These are phyloP conservation scores for Psittacula cyanocephala DNA, from an alignment of 2,113 vertebrate species.

Conservation along the genomic window DNA sequence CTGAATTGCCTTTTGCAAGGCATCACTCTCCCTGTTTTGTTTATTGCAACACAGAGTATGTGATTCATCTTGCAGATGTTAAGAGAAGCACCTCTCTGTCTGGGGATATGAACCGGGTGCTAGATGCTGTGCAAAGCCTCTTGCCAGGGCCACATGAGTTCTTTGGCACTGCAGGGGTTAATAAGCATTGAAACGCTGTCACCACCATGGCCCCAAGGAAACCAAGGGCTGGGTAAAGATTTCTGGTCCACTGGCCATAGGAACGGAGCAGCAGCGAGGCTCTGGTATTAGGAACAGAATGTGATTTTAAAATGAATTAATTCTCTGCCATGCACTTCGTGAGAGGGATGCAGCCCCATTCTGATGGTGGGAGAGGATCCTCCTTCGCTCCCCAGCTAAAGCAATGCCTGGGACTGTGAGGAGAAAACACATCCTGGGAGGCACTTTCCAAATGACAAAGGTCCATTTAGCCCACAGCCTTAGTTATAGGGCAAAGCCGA, in stretches of 20 bases:
- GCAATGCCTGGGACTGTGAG: background rate
- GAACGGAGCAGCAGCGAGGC: background rate
- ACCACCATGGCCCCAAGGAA: background rate
- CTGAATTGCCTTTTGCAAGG: background rate
- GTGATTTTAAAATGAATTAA: background rate
- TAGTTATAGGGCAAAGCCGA: background rate
- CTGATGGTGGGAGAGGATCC: background rate
- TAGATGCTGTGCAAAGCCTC: fast-evolving
- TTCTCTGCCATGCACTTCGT: background rate
- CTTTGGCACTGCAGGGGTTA: background rate
- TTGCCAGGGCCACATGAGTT: fast-evolving
- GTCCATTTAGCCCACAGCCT: background rate
- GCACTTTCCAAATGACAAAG: background rate
- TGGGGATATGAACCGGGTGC: fast-evolving
- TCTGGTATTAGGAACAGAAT: background rate
- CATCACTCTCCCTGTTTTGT: background rate
- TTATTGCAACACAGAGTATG: fast-evolving
- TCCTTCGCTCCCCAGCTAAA: background rate
- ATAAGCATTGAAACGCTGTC: background rate
- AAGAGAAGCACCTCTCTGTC: background rate
- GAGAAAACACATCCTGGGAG: background rate
- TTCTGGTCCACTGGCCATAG: background rate
- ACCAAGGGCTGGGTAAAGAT: background rate
- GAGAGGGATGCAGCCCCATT: fast-evolving
- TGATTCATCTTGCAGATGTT: background rate